Percentiles rank a stretch among this genome's conserved stretches.
Conservation (phyloP, 2,797 vertebrate genomes). For the Gadopsis marmoratus region DNA sequence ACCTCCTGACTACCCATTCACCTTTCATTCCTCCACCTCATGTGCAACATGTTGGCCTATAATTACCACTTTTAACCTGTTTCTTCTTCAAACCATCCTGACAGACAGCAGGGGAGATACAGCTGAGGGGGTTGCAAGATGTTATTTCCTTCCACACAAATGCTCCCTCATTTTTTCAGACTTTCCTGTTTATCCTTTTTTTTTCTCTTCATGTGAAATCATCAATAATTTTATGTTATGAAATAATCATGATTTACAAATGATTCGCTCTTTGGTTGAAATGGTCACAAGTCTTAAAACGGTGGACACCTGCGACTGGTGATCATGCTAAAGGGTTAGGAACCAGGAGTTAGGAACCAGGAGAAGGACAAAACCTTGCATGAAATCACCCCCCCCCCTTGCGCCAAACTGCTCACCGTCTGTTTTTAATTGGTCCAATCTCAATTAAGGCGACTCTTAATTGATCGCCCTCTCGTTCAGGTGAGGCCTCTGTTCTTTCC, state of each 20-base stretch:
- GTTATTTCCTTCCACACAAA: not conserved
- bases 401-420: not conserved
- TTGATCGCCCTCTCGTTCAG: constrained; percentile 45
- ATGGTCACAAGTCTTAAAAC: not conserved
- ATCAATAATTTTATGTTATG: not conserved
- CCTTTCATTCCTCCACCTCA: constrained; percentile 13
- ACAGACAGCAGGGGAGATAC: not conserved
- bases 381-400: not conserved
- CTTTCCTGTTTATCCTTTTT: too few relatives aligned
- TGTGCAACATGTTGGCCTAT: too few relatives aligned
- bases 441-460: constrained; percentile 46
- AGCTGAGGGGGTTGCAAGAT: not conserved
- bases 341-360: not conserved
- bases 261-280: not conserved
- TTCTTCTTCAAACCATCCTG: not conserved
- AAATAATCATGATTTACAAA: not conserved
- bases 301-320: not conserved
- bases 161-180: too few relatives aligned
- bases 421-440: constrained; percentile 58
- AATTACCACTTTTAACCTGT: not conserved
- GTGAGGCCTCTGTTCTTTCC: constrained; percentile 7
- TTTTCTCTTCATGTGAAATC: not conserved
- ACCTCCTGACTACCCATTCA: not conserved
- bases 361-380: not conserved
- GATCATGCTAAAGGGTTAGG: not conserved